phyloP scores from a whole-genome alignment of 1,140 invertebrate species.

The Streblospio benedicti region DNA sequence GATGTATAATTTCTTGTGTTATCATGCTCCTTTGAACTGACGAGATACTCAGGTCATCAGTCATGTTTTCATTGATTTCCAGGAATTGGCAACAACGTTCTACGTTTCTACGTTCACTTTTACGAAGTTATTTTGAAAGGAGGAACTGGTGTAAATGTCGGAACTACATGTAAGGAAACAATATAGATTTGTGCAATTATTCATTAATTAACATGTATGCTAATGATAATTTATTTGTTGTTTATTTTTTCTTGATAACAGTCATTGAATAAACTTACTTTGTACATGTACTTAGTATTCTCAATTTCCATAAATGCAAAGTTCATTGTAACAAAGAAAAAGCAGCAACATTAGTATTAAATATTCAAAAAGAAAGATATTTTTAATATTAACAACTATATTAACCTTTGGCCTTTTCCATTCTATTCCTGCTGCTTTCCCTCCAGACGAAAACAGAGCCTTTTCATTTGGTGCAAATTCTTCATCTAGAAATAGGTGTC shows the following conservation, averaged over 20 bases:
- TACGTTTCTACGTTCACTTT: not conserved
- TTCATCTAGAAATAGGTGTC: slow-evolving; percentile 50
- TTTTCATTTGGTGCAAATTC: slow-evolving; percentile 51
- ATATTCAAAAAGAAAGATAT: not conserved
- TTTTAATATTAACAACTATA: too few relatives aligned
- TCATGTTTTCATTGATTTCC: too few relatives aligned
- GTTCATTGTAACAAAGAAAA: not conserved
- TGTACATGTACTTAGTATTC: not conserved
- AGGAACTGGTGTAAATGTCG: not conserved
- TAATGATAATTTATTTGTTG: not conserved
- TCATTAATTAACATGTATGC: slow-evolving; percentile 5
- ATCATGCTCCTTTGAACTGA: too few relatives aligned
- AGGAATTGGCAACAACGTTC: slow-evolving; percentile 4
- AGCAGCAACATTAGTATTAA: not conserved
- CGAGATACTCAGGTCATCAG: too few relatives aligned
- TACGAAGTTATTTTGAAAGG: too few relatives aligned
- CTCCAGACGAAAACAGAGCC: slow-evolving; percentile 45
- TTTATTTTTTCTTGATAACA: slow-evolving; percentile 5
- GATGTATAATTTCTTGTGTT: too few relatives aligned
- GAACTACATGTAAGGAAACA: not conserved
- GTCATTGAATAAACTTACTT: not conserved
- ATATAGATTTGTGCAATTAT: not conserved
- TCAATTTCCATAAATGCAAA: not conserved
- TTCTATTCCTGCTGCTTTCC: slow-evolving; percentile 41
- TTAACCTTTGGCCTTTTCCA: slow-evolving; percentile 52